These are phyloP conservation scores for Rhabdomys dilectus DNA, from an alignment of 2,113 vertebrate species.

Conservation along the genomic window DNA sequence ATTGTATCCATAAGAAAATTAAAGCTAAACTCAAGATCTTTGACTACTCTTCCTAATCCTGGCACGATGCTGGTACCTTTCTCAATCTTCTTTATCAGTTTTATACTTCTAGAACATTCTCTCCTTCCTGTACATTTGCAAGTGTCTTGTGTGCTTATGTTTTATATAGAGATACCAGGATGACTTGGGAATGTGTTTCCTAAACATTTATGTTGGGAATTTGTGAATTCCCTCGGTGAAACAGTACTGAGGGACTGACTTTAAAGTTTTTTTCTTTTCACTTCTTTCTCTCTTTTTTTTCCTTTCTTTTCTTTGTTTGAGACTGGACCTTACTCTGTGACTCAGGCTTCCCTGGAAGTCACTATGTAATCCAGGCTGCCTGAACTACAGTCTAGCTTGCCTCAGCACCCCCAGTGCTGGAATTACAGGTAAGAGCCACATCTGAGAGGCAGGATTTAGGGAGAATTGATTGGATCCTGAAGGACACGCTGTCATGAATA, in stretches of 20 bases:
- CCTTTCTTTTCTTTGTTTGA: not conserved
- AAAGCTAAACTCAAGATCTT: not conserved
- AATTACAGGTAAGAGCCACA: not conserved
- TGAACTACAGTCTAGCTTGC: not conserved
- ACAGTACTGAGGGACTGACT: not conserved
- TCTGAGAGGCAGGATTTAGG: not conserved
- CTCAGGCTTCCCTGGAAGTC: too few relatives aligned
- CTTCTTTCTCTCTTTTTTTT: not conserved
- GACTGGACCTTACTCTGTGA: not conserved
- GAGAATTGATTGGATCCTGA: not conserved
- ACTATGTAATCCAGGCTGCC: not conserved
- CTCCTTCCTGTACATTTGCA: not conserved
- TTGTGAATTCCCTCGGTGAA: not conserved
- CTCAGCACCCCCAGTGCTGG: not conserved
- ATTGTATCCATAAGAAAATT: not conserved
- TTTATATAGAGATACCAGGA: not conserved
- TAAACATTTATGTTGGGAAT: not conserved
- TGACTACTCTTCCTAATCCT: not conserved
- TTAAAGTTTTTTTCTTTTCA: not conserved
- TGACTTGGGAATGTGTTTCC: not conserved
- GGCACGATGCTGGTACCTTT: not conserved
- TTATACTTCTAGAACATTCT: slow-evolving; percentile 41
- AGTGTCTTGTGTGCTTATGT: not conserved
- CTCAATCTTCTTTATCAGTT: not conserved
- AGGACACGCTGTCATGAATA: not conserved